Evolutionary conservation across 23 tunicate species (phyloP).

Genomic region (Ciona savignyi): DNA sequence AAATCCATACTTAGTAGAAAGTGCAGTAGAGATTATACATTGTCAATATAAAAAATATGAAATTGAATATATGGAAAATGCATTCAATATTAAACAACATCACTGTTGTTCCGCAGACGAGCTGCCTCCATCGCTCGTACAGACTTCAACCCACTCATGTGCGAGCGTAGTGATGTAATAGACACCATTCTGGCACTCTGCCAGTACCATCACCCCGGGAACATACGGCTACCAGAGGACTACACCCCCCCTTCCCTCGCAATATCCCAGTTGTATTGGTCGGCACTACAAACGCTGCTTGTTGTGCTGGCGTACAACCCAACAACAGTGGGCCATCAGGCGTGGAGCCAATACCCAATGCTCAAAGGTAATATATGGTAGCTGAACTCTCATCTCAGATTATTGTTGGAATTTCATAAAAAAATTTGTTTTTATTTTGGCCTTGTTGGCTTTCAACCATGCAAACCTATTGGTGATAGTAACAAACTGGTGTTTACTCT

Average conservation of each 20-base stretch:
- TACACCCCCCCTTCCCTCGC: constrained; percentile 80
- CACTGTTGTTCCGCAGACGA: constrained; percentile 27
- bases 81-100: too few relatives aligned
- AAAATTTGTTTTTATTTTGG: too few relatives aligned
- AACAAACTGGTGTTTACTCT: too few relatives aligned
- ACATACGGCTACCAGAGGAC: constrained; percentile 52
- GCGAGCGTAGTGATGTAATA: constrained; percentile 43
- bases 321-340: constrained; percentile 60
- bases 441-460: too few relatives aligned
- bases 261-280: constrained; percentile 61
- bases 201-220: constrained; percentile 79
- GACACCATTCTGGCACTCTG: constrained; percentile 57
- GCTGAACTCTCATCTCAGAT: too few relatives aligned
- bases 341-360: constrained; percentile 75
- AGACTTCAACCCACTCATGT: constrained; percentile 40
- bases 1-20: too few relatives aligned
- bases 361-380: constrained; percentile 45
- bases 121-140: constrained; percentile 31
- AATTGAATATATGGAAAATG: too few relatives aligned
- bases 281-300: constrained; percentile 50
- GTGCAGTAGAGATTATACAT: too few relatives aligned
- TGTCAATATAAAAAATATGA: too few relatives aligned
- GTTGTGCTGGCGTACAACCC: constrained; percentile 49
- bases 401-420: too few relatives aligned
- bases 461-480: too few relatives aligned